These are phyloP conservation scores for Clangula hyemalis DNA, from an alignment of 2,797 vertebrate species.

Conservation along the genomic window DNA sequence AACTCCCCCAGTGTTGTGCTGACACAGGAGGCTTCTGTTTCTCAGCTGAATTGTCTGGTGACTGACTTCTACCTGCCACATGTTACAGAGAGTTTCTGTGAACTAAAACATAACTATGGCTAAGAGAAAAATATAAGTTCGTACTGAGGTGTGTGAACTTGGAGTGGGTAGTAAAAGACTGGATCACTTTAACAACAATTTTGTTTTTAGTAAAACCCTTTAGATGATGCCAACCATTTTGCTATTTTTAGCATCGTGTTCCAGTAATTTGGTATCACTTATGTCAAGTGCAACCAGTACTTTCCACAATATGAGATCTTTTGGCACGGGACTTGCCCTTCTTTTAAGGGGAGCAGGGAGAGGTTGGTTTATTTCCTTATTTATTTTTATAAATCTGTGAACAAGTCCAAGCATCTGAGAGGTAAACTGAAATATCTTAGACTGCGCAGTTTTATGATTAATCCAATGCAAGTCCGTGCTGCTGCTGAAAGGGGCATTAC, in stretches of 20 bases:
- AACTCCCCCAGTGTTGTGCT: neutral
- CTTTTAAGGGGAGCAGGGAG: neutral
- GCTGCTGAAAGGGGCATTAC: neutral
- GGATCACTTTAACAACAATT: neutral
- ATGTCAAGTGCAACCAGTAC: neutral
- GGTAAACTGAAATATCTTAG: neutral
- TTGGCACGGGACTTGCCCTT: neutral
- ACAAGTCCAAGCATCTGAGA: neutral
- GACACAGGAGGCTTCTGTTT: neutral
- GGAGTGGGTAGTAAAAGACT: neutral
- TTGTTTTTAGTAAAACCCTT: neutral
- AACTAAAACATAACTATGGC: neutral
- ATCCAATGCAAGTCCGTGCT: neutral
- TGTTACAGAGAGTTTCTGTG: neutral
- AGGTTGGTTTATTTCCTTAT: neutral
- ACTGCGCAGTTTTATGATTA: neutral
- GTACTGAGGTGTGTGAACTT: neutral
- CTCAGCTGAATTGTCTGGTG: constrained; percentile 34
- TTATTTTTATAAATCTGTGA: neutral
- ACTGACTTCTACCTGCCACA: constrained; percentile 6
- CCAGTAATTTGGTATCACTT: neutral
- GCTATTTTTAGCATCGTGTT: neutral
- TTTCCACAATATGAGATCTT: neutral
- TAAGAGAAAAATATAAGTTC: neutral
- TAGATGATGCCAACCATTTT: neutral